These are phyloP conservation scores for Helogale parvula DNA, from an alignment of 2,113 vertebrate genomes.

Conservation along the genomic window DNA sequence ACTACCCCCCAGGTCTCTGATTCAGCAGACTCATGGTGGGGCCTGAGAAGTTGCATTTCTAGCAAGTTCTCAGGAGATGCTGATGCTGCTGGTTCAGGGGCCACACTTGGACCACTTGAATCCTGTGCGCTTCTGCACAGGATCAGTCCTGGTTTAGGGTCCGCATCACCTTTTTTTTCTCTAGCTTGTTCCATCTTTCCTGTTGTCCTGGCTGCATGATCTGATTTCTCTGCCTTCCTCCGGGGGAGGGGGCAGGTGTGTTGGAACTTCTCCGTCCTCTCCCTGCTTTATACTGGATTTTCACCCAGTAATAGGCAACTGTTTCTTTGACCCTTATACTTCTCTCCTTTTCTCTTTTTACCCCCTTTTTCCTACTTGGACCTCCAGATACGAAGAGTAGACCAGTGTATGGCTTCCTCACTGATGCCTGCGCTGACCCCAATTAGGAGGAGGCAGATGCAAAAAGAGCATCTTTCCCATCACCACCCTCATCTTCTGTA, in stretches of 20 bases:
- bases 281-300: neutral
- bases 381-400: conserved; percentile 72
- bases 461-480: conserved; percentile 67
- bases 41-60: neutral
- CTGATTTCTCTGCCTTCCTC: neutral
- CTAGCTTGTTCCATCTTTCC: neutral
- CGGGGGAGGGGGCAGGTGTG: too few species aligned
- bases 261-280: neutral
- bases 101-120: neutral
- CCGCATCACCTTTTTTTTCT: rapidly evolving
- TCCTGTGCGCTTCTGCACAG: too few species aligned
- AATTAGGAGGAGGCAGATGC: conserved; percentile 81
- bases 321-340: neutral
- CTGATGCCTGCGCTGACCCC: conserved; percentile 75
- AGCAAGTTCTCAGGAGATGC: neutral
- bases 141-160: neutral
- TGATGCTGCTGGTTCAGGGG: neutral
- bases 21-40: neutral
- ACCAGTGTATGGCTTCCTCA: conserved; percentile 73
- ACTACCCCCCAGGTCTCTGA: neutral
- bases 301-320: neutral
- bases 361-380: conserved; percentile 33
- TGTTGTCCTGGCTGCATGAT: rapidly evolving
- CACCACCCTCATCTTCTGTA: neutral
- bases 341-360: conserved; percentile 6